Evolutionary conservation across 2,888 invertebrate genomes (phyloP).

Genomic region (Chironomus riparius): DNA sequence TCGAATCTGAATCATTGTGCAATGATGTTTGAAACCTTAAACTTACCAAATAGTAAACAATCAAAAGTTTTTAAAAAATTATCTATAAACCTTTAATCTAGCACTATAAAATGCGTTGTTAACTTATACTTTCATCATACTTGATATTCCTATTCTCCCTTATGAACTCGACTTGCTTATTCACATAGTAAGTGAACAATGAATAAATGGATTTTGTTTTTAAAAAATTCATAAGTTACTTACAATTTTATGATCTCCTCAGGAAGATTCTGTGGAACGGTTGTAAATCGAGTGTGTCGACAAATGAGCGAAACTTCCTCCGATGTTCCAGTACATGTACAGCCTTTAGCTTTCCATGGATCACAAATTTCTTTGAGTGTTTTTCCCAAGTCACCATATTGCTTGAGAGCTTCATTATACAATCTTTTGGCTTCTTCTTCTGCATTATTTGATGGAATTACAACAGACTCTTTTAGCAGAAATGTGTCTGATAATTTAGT

Average conservation of each 20-base stretch:
- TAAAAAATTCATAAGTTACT: conserved; percentile 2
- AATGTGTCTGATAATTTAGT: conserved; percentile 10
- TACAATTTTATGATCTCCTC: conserved; percentile 25
- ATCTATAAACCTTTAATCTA: too few relatives aligned
- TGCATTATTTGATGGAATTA: conserved; percentile 37
- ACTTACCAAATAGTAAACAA: too few relatives aligned
- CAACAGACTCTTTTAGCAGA: conserved; percentile 37
- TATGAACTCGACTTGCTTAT: too few relatives aligned
- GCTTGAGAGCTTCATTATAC: conserved; percentile 40
- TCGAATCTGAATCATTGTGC: too few relatives aligned
- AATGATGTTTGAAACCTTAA: too few relatives aligned
- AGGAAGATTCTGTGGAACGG: conserved; percentile 2
- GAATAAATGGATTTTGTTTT: not conserved
- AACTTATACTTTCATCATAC: too few relatives aligned
- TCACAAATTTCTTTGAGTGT: conserved; percentile 38
- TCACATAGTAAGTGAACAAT: not conserved
- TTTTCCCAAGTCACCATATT: conserved; percentile 32
- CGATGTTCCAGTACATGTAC: conserved; percentile 39
- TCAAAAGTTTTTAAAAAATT: too few relatives aligned
- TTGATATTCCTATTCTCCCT: too few relatives aligned
- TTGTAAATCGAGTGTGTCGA: conserved; percentile 31
- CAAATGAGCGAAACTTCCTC: conserved; percentile 38
- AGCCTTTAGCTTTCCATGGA: conserved; percentile 37
- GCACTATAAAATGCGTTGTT: too few relatives aligned
- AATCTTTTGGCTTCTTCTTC: conserved; percentile 41